Base-by-base conservation (phyloP, 2,888 invertebrate genomes). In the Quadroppia sp. region DNA sequence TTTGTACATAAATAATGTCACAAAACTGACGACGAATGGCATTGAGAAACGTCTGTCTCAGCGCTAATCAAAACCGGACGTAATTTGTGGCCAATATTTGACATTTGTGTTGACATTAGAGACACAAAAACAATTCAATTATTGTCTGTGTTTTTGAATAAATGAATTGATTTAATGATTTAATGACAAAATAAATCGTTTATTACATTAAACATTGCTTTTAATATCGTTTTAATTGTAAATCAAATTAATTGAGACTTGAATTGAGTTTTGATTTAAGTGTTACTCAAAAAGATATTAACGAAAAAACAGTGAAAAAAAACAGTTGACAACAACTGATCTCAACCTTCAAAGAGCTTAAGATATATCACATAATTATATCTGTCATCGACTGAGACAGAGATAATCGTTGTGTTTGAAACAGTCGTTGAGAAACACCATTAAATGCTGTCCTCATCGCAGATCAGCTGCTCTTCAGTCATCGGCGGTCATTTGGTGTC, bases 401-500 rank as follows among this genome's bases (percentile, higher is more conserved):
- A 7, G 36, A 36, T 36, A 7, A 48, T 48, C 48, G 15, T 42
- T 42, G 42, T 15, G 15, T n/a, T 15, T n/a, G 3, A 42, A 42
- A 15, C 7, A 15, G 42, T 42, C 42, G 42, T 42, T 15, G 9
- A 42, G 9, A 7, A 42, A 42, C 42, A 48, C 36, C 48, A 48
- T 56, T 56, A 56, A 56, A 56, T 56, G 56, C 23, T 23, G 28
- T 56, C n/a, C 13, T 53, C 6, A 6, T 53, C 25, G 23, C 25
- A 56, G 7, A 56, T 56, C 56, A 56, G 56, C 56, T 56, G 56
- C 23, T 56, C 28, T 20, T 56, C 23, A 25, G n/a, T n/a, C 17
- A 13, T 11, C 4, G 23, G 7, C 13, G 11, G 13, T 7, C 28
- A 20, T 36, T 25, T 25, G 23, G 11, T 56, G 56, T n/a, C 28